Conservation (phyloP, 53 echinoderm and acorn worm genomes). For the Astropecten irregularis region DNA sequence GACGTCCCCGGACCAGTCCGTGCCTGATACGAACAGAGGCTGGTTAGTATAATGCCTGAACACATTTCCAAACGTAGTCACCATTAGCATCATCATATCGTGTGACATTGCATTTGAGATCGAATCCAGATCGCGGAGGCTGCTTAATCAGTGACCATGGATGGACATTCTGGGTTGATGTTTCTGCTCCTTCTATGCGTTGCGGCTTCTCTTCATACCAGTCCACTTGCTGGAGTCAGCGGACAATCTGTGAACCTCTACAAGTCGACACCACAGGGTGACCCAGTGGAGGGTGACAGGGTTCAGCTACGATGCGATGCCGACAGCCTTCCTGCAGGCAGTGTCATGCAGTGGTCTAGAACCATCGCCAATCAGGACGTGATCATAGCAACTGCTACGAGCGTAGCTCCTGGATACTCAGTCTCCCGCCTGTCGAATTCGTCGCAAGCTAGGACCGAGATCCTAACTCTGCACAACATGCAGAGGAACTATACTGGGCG, state of each 20-base stretch:
- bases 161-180: background rate
- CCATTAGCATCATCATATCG: no score
- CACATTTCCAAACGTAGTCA: no score
- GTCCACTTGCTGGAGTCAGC: background rate
- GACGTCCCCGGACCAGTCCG: no score
- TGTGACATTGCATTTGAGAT: no score
- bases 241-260: background rate
- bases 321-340: background rate
- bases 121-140: no score
- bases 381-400: constrained; percentile 2
- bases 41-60: no score
- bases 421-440: background rate
- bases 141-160: no score
- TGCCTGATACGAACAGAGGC: no score
- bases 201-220: background rate
- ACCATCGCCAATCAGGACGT: background rate
- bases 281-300: background rate
- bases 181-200: background rate
- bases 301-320: background rate
- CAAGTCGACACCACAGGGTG: background rate
- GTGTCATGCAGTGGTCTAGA: constrained; percentile 5
- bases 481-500: background rate
- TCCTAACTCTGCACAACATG: background rate
- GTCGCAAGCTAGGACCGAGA: background rate
- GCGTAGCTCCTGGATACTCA: background rate